phyloP scores from a whole-genome alignment of 1,140 invertebrate species.

The Papilio xuthus region DNA sequence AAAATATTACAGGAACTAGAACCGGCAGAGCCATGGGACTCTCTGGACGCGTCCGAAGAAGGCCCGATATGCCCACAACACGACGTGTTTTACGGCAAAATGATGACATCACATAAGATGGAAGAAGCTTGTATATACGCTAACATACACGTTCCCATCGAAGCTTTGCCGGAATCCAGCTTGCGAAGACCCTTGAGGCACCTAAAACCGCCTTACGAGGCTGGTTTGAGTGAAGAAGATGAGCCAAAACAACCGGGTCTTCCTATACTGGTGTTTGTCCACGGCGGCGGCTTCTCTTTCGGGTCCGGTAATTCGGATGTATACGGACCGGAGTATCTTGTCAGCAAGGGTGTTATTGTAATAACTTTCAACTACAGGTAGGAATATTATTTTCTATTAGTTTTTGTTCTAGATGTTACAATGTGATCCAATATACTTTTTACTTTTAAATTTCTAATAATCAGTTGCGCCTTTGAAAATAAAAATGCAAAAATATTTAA shows the following conservation, averaged over 20 bases:
- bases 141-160: conserved; percentile 63
- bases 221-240: conserved; percentile 25
- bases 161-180: conserved; percentile 46
- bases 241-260: conserved; percentile 63
- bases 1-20: conserved; percentile 80
- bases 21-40: conserved; percentile 82
- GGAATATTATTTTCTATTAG: conserved; percentile 5
- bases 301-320: conserved; percentile 82
- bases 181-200: conserved; percentile 16
- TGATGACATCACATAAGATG: conserved; percentile 52
- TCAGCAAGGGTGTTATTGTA: conserved; percentile 84
- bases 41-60: conserved; percentile 80
- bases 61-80: conserved; percentile 81
- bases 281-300: conserved; percentile 87
- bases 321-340: conserved; percentile 84
- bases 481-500: neutral
- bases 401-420: too few species aligned
- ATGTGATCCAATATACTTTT: neutral
- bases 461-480: neutral
- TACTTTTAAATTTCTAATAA: neutral
- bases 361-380: conserved; percentile 86
- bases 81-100: conserved; percentile 56
- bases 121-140: conserved; percentile 68
- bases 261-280: conserved; percentile 86
- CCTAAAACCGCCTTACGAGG: conserved; percentile 40